Conservation (phyloP, 2,888 invertebrate species). For the Ypsolopha sequella region DNA sequence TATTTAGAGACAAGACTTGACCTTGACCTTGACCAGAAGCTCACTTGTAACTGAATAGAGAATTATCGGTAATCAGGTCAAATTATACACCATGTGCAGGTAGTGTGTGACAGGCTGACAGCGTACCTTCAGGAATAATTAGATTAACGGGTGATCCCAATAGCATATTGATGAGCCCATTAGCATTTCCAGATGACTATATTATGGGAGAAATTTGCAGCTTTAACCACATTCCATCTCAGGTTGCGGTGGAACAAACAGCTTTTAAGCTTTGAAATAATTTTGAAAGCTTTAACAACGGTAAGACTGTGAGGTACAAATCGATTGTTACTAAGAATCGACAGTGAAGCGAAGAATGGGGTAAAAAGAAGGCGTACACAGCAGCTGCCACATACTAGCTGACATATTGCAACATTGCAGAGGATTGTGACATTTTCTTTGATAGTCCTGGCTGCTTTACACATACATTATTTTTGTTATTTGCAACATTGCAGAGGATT, state of each 20-base stretch:
- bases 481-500: too few relatives aligned
- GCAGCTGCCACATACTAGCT: too few relatives aligned
- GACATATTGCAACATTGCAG: too few relatives aligned
- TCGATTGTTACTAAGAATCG: neutral
- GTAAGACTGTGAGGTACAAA: too few relatives aligned
- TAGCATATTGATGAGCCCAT: conserved; percentile 37
- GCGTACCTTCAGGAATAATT: neutral
- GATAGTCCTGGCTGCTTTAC: too few relatives aligned
- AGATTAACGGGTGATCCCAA: neutral
- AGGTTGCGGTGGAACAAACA: neutral
- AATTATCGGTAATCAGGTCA: neutral
- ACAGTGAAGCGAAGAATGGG: neutral
- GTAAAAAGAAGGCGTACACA: neutral
- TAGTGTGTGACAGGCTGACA: neutral
- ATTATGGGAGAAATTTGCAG: conserved; percentile 19
- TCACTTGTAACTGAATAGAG: neutral
- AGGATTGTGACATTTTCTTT: too few relatives aligned
- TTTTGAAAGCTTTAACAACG: neutral
- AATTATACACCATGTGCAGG: neutral
- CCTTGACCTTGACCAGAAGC: neutral
- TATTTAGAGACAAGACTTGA: neutral
- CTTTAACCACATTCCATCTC: neutral
- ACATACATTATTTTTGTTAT: too few relatives aligned
- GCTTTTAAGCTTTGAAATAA: neutral
- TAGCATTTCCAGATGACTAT: conserved; percentile 21